Conservation (phyloP, 64 coral and sea anemone genomes). For the Actinia tenebrosa region DNA sequence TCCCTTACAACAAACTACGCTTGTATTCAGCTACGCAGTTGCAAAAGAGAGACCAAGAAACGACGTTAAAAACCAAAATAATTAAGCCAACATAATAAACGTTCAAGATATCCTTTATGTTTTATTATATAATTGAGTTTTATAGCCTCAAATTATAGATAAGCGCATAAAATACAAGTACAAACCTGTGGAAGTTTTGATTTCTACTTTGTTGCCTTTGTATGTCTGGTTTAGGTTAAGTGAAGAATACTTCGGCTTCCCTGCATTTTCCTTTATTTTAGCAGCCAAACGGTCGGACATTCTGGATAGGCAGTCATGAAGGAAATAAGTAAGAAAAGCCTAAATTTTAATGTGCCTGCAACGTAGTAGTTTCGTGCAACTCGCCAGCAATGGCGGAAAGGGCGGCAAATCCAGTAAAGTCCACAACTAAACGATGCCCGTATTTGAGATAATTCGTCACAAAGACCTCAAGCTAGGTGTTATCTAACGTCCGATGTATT, state of each 20-base stretch:
- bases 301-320: constrained; percentile 99
- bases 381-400: constrained; percentile 81
- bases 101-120: not conserved
- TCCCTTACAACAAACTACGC: not conserved
- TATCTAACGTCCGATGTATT: not conserved
- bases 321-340: constrained; percentile 82
- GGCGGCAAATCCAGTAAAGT: constrained; percentile 70
- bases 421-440: constrained; percentile 17
- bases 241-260: constrained; percentile 99
- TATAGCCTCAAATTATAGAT: not conserved
- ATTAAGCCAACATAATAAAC: too few species aligned
- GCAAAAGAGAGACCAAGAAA: not conserved
- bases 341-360: constrained; percentile 77
- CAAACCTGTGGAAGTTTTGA: constrained; percentile 97
- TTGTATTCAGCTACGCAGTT: constrained; percentile 8
- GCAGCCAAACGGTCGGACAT: constrained; percentile 99
- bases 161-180: constrained; percentile 12
- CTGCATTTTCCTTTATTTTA: constrained; percentile 99
- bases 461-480: not conserved
- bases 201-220: constrained; percentile 99
- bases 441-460: not conserved
- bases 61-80: not conserved
- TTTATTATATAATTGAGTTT: not conserved
- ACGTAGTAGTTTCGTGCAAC: constrained; percentile 80
- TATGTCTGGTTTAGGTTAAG: constrained; percentile 99